Conservation (phyloP, 1,140 invertebrate genomes). For the Nasonia giraulti region DNA sequence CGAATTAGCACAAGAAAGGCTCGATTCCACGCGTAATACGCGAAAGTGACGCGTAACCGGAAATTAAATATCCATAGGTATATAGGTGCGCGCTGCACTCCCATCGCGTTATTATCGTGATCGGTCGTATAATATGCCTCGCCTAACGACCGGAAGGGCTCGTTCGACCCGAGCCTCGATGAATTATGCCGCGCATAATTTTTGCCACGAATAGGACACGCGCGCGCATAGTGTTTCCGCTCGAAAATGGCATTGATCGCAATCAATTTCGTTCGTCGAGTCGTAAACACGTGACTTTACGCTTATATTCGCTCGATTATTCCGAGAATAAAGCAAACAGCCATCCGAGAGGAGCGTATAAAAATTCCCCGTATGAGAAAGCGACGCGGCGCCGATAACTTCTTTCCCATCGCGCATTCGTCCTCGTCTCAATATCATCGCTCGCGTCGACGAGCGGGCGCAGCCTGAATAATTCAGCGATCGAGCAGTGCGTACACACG, state of each 20-base stretch:
- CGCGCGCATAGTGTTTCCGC: not conserved
- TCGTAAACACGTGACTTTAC: not conserved
- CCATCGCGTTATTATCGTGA: constrained; percentile 56
- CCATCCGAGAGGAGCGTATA: not conserved
- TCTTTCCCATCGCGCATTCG: constrained; percentile 45
- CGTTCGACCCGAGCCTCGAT: constrained; percentile 32
- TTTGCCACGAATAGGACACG: not conserved
- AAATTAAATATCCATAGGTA: constrained; percentile 63
- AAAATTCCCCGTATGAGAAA: constrained; percentile 4
- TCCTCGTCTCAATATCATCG: constrained; percentile 45
- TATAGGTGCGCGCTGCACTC: constrained; percentile 46
- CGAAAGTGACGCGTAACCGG: constrained; percentile 19
- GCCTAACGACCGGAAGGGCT: constrained; percentile 57
- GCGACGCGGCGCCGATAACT: constrained; percentile 9
- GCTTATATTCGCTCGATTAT: not conserved
- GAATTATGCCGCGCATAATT: constrained; percentile 31
- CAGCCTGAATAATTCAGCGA: constrained; percentile 48
- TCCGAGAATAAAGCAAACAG: not conserved
- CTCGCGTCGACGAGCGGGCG: constrained; percentile 10
- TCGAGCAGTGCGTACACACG: not conserved
- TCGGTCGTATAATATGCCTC: constrained; percentile 47
- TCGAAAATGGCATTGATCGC: not conserved
- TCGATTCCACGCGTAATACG: not conserved
- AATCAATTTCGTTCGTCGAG: not conserved
- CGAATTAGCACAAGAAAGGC: constrained; percentile 1